Evolutionary conservation across 2,113 vertebrate species (phyloP), one percentile per base, ranked within the genome.

Genomic region (Corapipo altera): DNA sequence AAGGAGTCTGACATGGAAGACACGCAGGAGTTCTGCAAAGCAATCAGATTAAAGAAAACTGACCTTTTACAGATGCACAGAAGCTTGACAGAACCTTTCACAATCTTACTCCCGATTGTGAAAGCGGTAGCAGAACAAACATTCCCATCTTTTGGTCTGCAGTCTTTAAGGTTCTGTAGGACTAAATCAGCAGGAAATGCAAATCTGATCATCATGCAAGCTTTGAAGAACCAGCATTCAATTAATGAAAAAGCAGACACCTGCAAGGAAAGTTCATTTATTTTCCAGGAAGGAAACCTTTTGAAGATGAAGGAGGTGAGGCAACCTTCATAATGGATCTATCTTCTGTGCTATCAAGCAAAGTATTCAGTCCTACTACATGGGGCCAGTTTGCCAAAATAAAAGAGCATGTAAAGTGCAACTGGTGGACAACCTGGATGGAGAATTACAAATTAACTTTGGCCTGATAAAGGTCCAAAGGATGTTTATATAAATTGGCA

Each of bases 21-120:
- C 11, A 11, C 2, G 4, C 87, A 85, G 12, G 76, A 92, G 57
- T 65, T 73, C 98, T 99, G 96, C 49, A 89, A 96, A 30, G 27
- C 26, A 92, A 95, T 5, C 59, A 97, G 23, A 88, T 85, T 20
- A 78, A 93, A 77, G 89, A 75, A 48, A 76, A 86, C 20, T 33
- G 30, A 93, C 80, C 61, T 77, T 86, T 81, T 54, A 66, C 13
- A 72, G 28, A 67, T 49, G 35, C n/a, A 87, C 33, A 75, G 35
- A 81, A 79, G 44, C 48, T 12, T 30, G 24, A 90, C 15, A 62
- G 67, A 91, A 78, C 32, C 59, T 90, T 75, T 80, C 66, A 76
- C 59, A 88, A 70, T 73, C 69, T 61, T 57, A 59, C 7, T 81
- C 41, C 48, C 43, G 51, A 80, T 52, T 59, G 39, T 41, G 37